Conservation (phyloP, 2,797 vertebrate species). For the Centropyge bicolor region DNA sequence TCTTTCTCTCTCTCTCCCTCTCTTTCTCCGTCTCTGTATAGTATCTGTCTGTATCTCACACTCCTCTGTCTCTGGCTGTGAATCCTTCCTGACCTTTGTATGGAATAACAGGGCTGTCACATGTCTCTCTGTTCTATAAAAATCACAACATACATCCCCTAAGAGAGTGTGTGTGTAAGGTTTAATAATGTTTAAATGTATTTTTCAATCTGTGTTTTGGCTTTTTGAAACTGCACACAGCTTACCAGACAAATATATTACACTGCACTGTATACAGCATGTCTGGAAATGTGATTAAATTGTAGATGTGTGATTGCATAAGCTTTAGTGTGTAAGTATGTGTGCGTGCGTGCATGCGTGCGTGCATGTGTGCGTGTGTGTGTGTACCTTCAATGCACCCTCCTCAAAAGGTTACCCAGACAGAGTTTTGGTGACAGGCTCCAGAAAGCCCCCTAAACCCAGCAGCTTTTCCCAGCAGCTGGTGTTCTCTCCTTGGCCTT, state of each 20-base stretch:
- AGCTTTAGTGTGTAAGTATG: not conserved
- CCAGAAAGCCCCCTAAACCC: constrained; percentile 81
- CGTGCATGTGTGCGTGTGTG: constrained; percentile 18
- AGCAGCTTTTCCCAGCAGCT: constrained; percentile 82
- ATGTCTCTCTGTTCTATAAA: constrained; percentile 57
- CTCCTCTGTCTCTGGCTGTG: constrained; percentile 58
- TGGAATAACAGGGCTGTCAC: constrained; percentile 62
- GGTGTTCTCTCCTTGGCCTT: constrained; percentile 78
- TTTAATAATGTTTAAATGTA: not conserved
- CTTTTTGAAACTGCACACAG: not conserved
- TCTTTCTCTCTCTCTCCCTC: not conserved
- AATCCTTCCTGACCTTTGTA: constrained; percentile 75
- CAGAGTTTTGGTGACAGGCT: constrained; percentile 77
- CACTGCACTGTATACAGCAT: not conserved
- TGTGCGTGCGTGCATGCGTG: not conserved
- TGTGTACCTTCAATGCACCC: constrained; percentile 39
- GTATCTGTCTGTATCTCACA: constrained; percentile 37
- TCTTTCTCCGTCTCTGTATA: constrained; percentile 7
- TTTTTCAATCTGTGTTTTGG: not conserved
- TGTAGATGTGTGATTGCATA: constrained; percentile 25
- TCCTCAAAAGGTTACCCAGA: constrained; percentile 72
- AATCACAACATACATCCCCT: constrained; percentile 52
- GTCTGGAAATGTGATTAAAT: constrained; percentile 12
- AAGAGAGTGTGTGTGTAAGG: constrained; percentile 21
- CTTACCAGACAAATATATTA: not conserved